Evolutionary conservation across 1,140 invertebrate genomes (phyloP), one percentile per base, ranked within the genome.

Genomic region (Zaprionus vittiger): DNA sequence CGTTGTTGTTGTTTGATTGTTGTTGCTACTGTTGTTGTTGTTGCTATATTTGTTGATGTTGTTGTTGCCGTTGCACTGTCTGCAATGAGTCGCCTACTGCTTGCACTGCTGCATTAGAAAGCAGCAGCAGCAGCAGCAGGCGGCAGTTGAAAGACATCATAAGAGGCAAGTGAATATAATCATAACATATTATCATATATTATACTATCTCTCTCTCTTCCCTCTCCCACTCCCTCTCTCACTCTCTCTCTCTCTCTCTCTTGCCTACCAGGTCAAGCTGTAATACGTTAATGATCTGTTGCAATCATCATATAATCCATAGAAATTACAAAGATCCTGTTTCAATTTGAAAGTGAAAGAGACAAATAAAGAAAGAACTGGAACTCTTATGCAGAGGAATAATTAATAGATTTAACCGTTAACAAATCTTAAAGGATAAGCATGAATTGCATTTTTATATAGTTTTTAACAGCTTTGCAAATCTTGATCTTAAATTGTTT

Each of bases 41-140:
- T 31, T 31, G 28, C 28, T 7, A 28, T n/a, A 20, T 15, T 62
- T 62, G 63, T 59, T 77, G 26, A 44, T 20, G 38, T n/a, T 41
- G 5, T 17, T 44, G 15, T 17, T 44, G 41, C 2, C 15, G 41
- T 17, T 47, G 41, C 41, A 17, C n/a, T 15, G 17, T n/a, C 34
- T 31, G 41, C 15, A 63, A 56, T 68, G 41, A 70, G 66, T 79
- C 64, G 64, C 61, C 64, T 62, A 38, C 68, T 57, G 73, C 31
- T 67, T 31, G 47, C 55, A 68, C 69, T 73, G 64, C 47, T 69
- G 69, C 47, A 73, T 80, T 77, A 68, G 69, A 73, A 80, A 77
- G 75, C 75, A 62, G 63, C 63, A 65, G 22, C 28, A 63, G n/a
- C n/a, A n/a, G 38, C 44, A 55, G 57, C 71, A 74, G 24, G 24